Base-by-base conservation (phyloP, 2,113 vertebrate genomes). In the Neotoma lepida region DNA sequence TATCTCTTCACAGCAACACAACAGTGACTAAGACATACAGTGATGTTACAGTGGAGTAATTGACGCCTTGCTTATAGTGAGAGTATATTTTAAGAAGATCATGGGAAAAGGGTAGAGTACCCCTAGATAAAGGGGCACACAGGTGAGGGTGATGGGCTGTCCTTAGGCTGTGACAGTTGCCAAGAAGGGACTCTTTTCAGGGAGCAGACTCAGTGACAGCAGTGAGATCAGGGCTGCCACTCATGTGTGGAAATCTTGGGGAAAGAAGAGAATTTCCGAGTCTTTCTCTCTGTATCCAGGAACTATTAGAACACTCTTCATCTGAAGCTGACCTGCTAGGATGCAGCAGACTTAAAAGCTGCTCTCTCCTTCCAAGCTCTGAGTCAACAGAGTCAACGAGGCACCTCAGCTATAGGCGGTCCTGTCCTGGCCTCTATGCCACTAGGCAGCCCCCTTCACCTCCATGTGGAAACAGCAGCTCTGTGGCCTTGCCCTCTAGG, bases 291-390 rank as follows among this genome's bases (percentile, higher is more conserved):
- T 49, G 2, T 1, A 33, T 9, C 24, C 33, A 49, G 46, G 44
- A 22, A 4, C 33, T n/a, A 12, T 22, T 0, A 15, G 24, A 2
- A 4, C 0, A 0, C 6, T 28, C 35, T 18, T 54, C 6, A 2
- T 24, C 35, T 24, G 30, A 20, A 15, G 49, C 28, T 9, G 9
- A 24, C 51, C 70, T 10, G 6, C 51, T 35, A 51, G 76, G 44
- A 76, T 46, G 49, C 3, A 10, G 9, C 76, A n/a, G 49, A 33
- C 49, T 17, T 24, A 56, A 46, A 1, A 26, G 46, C 49, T 63
- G 26, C 2, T 41, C 70, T 44, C 1, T 35, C 22, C 63, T 49
- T 4, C 51, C 4, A 9, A 18, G 6, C n/a, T 51, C 73, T 2
- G 46, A 33, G 24, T 14, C 26, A 51, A 35, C 6, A n/a, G 44